These are phyloP conservation scores for Parazoanthus swiftii DNA, from an alignment of 92 coral and sea anemone species.

Conservation along the genomic window DNA sequence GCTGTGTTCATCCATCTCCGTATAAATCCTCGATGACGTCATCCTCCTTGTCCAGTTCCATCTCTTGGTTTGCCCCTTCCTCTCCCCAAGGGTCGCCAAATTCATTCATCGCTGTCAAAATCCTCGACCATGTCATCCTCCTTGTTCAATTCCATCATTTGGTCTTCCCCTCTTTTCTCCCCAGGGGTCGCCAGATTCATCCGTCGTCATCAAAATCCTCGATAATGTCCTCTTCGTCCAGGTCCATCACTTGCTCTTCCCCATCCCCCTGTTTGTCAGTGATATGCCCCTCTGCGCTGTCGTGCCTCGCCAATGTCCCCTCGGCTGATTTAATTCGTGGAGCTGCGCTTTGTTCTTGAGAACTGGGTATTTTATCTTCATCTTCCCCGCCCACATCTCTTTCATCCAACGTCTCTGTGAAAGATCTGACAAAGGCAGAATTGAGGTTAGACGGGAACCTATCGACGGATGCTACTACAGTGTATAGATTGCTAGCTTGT, in stretches of 20 bases:
- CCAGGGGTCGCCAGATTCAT: neutral
- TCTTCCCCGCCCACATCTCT: conserved; percentile 66
- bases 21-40: neutral
- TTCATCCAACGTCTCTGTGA: conserved; percentile 72
- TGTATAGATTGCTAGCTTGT: too few species aligned
- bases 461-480: neutral
- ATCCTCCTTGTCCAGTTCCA: neutral
- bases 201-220: conserved; percentile 73
- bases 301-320: neutral
- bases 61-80: neutral
- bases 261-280: neutral
- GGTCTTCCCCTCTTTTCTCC: neutral
- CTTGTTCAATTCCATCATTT: neutral
- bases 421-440: conserved; percentile 46
- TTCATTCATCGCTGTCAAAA: conserved; percentile 65
- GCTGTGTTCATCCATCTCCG: neutral
- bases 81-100: neutral
- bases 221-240: conserved; percentile 55
- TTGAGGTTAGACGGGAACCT: neutral
- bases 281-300: conserved; percentile 15
- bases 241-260: conserved; percentile 20
- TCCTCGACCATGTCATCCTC: conserved; percentile 64
- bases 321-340: neutral
- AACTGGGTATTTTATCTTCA: conserved; percentile 51
- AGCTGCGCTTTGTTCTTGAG: conserved; percentile 44